These are phyloP conservation scores for Chaetura pelagica DNA, from an alignment of 2,113 vertebrate species.

Conservation along the genomic window DNA sequence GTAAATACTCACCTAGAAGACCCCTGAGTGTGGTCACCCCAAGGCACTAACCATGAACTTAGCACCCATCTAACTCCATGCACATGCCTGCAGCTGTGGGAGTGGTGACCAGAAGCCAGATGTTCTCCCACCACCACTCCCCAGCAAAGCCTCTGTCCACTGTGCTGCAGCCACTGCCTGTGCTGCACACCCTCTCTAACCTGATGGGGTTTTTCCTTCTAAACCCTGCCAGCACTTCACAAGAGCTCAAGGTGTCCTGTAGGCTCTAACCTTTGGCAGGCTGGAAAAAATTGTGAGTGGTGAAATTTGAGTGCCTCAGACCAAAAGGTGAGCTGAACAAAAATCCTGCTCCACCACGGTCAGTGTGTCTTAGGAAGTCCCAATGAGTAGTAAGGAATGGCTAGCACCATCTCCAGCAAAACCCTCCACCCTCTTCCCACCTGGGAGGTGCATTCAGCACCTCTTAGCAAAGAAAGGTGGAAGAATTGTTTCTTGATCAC, in stretches of 20 bases:
- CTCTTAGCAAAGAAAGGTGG: neutral
- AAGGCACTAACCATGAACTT: neutral
- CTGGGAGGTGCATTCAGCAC: neutral
- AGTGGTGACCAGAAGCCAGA: neutral
- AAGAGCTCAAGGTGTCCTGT: neutral
- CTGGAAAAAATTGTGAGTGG: neutral
- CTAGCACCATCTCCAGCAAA: neutral
- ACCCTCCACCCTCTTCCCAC: neutral
- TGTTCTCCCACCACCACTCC: neutral
- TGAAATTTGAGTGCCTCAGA: neutral
- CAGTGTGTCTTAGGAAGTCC: fast-evolving
- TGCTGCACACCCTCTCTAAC: neutral
- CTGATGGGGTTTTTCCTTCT: neutral
- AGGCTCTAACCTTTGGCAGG: neutral
- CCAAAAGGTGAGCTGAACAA: neutral
- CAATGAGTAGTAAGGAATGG: fast-evolving
- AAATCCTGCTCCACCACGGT: fast-evolving
- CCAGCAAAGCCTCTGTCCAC: neutral
- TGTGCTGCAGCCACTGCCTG: neutral
- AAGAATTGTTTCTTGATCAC: neutral
- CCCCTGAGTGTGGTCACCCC: neutral
- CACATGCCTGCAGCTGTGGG: fast-evolving
- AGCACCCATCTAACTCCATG: neutral
- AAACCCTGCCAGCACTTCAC: neutral
- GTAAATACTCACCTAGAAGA: neutral